phyloP scores from a whole-genome alignment of 2,113 vertebrate genomes.

The Platysteira castanea region DNA sequence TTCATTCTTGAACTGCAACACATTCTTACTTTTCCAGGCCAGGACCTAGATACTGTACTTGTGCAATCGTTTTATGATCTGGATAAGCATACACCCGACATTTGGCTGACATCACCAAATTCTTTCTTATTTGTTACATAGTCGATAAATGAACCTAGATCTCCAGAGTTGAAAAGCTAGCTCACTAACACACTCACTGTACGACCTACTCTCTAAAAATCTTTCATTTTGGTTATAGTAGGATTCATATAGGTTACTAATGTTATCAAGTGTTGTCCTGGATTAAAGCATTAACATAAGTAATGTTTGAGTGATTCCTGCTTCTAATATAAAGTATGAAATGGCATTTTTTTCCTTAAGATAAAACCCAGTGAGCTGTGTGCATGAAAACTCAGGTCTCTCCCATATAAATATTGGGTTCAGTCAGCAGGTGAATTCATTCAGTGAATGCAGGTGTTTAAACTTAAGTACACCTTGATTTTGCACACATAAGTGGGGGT shows the following conservation, averaged over 20 bases:
- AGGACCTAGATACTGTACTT: slow-evolving; percentile 27
- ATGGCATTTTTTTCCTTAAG: background rate
- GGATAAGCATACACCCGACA: slow-evolving; percentile 21
- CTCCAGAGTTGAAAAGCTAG: slow-evolving; percentile 46
- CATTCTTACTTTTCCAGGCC: slow-evolving; percentile 14
- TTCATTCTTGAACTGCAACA: slow-evolving; percentile 42
- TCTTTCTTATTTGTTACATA: slow-evolving; percentile 31
- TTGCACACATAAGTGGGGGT: background rate
- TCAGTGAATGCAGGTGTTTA: background rate
- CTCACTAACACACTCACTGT: slow-evolving; percentile 41
- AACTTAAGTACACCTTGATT: background rate
- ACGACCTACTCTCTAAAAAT: background rate
- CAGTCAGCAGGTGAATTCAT: too few species aligned
- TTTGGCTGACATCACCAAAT: slow-evolving; percentile 33
- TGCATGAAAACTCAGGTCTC: background rate
- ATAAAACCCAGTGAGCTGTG: background rate
- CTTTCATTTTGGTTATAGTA: background rate
- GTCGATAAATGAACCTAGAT: background rate
- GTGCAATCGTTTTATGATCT: slow-evolving; percentile 16
- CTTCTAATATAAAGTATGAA: background rate
- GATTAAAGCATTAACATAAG: slow-evolving; percentile 24
- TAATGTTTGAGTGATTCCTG: background rate
- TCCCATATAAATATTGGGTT: background rate
- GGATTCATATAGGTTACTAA: slow-evolving; percentile 7
- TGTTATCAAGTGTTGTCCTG: background rate